Base-by-base conservation (phyloP, 1,140 invertebrate species). In the Cotesia vestalis region DNA sequence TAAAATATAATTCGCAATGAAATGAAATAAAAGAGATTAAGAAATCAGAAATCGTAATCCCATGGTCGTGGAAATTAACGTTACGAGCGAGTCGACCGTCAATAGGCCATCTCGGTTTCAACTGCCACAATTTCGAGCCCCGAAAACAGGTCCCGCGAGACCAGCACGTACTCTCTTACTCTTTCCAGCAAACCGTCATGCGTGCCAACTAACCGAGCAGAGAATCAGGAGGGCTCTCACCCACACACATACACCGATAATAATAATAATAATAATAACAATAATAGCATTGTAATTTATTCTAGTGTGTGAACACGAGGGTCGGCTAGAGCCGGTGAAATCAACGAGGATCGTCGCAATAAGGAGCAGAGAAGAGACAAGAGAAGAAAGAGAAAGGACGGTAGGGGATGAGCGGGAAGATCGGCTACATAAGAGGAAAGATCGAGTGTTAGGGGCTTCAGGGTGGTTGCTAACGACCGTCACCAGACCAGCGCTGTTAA, bases 391-490 rank as follows among this genome's bases (percentile, higher is more conserved):
- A 71, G 63, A 71, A 66, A 67, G 35, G 38, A 11, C 35, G 62
- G 6, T 59, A 2, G 11, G 17, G 55, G 11, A 17, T 20, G 52
- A 67, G 63, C 9, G 46, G 11, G 11, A 36, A 60, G 55, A 6
- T 4, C 14, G 27, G 34, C 14, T 11, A 59, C 14, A 38, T 38
- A 59, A 66, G 8, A 27, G 55, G 69, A 38, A 57, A 51, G 35
- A 12, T 60, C 40, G 20, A 40, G 66, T 27, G 64, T 53, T 69
- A 52, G 64, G 40, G 62, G 66, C 62, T 73, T 71, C 72, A 75
- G 78, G 79, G 77, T 75, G 79, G 78, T 77, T 81, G 81, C 80
- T 85, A 84, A 85, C 82, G 84, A 84, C 81, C 81, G 76, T 80
- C 79, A 77, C 76, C 79, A 81, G 81, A 82, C 80, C 78, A 75